Evolutionary conservation across 2,888 invertebrate species (phyloP), one percentile per base, ranked within the genome.

Genomic region (Merodon equestris): DNA sequence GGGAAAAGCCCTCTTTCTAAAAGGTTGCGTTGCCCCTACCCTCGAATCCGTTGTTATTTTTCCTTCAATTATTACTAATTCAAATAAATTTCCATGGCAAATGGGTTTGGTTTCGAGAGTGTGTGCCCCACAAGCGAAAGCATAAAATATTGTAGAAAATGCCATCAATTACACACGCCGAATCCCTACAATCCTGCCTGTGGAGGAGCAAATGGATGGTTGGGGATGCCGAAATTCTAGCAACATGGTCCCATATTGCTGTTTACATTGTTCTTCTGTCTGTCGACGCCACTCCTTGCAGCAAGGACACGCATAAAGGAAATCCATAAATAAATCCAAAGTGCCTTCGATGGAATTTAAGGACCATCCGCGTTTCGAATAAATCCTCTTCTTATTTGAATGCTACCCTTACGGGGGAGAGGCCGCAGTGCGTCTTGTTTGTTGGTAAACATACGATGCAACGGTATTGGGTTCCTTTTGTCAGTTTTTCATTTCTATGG

Each of bases 41-140:
- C 17, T 14, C 27, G 42, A 42, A 38, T 19, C 27, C 53, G 19
- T 51, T 42, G 56, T 15, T 17, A 7, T 44, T 38, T 47, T 60
- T 51, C 15, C n/a, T 38, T 38, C 63, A 77, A 72, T 77, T 77
- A 77, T 73, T 67, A 77, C 67, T 72, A 73, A 77, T 72, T 77
- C 77, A 77, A 77, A 77, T 77, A 77, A 77, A 77, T 67, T 77
- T 72, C 72, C 61, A 61, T 42, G 14, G 40, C 40, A 36, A 67
- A 61, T 63, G 63, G 58, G 53, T 67, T 77, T 50, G 58, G 58
- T 72, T 57, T 72, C 66, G 66, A 57, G 40, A 9, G 27, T 56
- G 53, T 50, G n/a, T 15, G n/a, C 12, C 27, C 40, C 47, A 38
- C 12, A 36, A 34, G 60, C 19, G 36, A 13, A 27, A 34, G 38